These are phyloP conservation scores for Sminthopsis crassicaudata DNA, from an alignment of 2,113 vertebrate genomes.

Conservation along the genomic window DNA sequence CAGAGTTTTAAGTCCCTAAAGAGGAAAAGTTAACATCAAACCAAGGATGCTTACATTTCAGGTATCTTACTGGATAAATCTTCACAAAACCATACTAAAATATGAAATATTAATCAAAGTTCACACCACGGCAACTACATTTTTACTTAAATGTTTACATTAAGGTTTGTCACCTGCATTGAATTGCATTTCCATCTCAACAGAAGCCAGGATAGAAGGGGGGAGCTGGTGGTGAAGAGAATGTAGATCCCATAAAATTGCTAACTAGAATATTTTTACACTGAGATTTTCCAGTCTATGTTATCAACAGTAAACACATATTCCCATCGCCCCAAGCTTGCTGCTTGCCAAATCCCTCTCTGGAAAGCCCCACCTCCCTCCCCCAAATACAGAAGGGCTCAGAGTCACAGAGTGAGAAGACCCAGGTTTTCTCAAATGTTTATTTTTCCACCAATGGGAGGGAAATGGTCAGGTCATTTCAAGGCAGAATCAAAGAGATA, in stretches of 20 bases:
- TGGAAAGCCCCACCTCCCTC: constrained; percentile 16
- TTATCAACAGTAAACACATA: neutral
- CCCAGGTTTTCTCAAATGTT: neutral
- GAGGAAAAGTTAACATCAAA: constrained; percentile 42
- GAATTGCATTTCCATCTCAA: neutral
- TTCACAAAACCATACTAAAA: neutral
- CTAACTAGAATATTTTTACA: constrained; percentile 23
- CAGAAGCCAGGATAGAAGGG: neutral
- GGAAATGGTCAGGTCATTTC: neutral
- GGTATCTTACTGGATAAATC: neutral
- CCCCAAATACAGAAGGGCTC: neutral
- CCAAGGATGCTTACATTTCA: neutral
- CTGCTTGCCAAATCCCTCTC: constrained; percentile 1
- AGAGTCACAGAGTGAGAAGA: neutral
- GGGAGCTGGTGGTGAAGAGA: neutral
- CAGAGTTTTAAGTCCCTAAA: constrained; percentile 4
- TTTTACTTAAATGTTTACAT: constrained; percentile 54
- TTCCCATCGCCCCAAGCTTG: neutral
- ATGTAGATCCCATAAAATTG: constrained; percentile 32
- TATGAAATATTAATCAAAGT: constrained; percentile 32
- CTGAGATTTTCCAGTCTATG: constrained; percentile 38
- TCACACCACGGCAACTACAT: neutral
- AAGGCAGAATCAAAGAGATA: constrained; percentile 29
- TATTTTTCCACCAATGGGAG: neutral
- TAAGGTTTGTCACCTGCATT: constrained; percentile 48